Percentiles rank a stretch among this genome's conserved stretches.
Conservation (phyloP, 1,140 invertebrate genomes). For the Catajapyx aquilonaris region DNA sequence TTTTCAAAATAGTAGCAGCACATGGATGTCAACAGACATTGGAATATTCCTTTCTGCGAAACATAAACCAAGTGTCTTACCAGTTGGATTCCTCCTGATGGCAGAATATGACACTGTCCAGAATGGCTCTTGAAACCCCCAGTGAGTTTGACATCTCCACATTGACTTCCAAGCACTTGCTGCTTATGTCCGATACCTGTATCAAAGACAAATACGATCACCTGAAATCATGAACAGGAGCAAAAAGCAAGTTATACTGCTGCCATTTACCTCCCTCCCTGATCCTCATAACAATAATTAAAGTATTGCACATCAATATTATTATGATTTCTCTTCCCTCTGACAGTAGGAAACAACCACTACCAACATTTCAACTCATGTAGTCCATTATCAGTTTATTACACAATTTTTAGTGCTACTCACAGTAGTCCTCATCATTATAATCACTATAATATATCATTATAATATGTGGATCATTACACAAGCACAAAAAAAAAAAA, state of each 20-base stretch:
- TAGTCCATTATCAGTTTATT: too few species aligned
- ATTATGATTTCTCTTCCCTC: too few species aligned
- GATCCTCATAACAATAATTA: neutral
- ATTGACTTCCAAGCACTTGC: constrained; percentile 50
- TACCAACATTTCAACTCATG: too few species aligned
- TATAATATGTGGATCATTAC: too few species aligned
- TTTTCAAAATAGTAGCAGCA: constrained; percentile 2
- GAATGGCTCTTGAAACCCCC: constrained; percentile 80
- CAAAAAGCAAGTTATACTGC: too few species aligned
- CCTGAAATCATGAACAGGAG: neutral
- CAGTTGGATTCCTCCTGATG: constrained; percentile 96
- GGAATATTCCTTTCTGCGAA: constrained; percentile 3
- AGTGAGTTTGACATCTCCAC: constrained; percentile 36
- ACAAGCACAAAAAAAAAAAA: too few species aligned
- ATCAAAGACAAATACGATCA: constrained; percentile 4
- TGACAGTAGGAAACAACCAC: too few species aligned
- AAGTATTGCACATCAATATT: neutral
- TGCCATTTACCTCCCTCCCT: neutral
- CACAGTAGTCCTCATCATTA: too few species aligned
- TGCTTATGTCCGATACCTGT: constrained; percentile 24
- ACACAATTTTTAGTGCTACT: too few species aligned
- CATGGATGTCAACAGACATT: constrained; percentile 3
- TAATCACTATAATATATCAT: too few species aligned
- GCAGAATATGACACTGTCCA: constrained; percentile 95
- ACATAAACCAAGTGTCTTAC: constrained; percentile 17